Conservation (phyloP, 2,797 vertebrate genomes). For the Florisuga fusca region DNA sequence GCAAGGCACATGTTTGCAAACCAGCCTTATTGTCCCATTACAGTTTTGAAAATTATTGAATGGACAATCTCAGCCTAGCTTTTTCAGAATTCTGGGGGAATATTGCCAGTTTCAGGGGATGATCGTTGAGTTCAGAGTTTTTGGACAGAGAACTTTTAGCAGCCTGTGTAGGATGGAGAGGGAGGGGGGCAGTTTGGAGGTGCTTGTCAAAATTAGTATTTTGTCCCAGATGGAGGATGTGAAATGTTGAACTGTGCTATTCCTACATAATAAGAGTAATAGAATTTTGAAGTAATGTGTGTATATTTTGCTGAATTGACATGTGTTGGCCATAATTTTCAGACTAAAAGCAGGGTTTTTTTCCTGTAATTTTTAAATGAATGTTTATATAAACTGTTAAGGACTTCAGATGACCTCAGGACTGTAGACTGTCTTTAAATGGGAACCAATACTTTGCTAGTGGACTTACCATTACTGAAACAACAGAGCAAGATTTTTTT, state of each 20-base stretch:
- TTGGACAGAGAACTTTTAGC: neutral
- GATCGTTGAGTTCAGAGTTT: neutral
- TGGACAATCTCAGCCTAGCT: neutral
- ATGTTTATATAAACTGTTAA: neutral
- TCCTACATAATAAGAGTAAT: neutral
- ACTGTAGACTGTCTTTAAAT: neutral
- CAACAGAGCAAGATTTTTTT: neutral
- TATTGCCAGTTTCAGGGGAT: neutral
- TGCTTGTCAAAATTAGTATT: neutral
- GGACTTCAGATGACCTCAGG: neutral
- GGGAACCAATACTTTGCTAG: neutral
- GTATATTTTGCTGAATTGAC: neutral
- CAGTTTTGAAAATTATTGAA: neutral
- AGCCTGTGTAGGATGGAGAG: neutral
- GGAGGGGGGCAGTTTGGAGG: neutral
- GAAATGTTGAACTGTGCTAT: neutral
- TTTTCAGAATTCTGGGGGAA: neutral
- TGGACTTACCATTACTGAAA: neutral
- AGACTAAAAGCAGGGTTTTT: neutral
- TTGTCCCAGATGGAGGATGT: neutral
- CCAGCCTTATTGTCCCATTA: neutral
- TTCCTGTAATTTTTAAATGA: neutral
- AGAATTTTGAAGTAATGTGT: neutral
- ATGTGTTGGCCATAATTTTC: neutral
- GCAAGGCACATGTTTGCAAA: neutral